Percentiles rank a stretch among this genome's conserved stretches.
phyloP scores from a whole-genome alignment of 1,140 invertebrate genomes.

The Temnothorax nylanderi region DNA sequence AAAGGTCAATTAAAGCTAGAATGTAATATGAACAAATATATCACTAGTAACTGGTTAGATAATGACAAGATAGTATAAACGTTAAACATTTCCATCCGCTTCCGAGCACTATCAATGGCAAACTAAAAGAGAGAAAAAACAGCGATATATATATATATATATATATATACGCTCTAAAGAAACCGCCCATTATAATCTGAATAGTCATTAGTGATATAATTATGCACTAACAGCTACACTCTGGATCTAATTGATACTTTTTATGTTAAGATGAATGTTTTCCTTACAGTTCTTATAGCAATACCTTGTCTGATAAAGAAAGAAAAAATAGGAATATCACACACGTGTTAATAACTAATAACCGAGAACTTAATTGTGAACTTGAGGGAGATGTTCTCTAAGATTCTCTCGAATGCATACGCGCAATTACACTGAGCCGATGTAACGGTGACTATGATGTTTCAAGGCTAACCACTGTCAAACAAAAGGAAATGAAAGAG shows the following conservation, averaged over 20 bases:
- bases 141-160: not conserved
- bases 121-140: not conserved
- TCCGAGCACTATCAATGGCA: not conserved
- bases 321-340: not conserved
- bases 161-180: not conserved
- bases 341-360: not conserved
- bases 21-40: not conserved
- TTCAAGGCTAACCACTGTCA: constrained; percentile 66
- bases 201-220: not conserved
- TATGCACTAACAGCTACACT: not conserved
- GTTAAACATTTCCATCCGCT: not conserved
- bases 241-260: not conserved
- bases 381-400: not conserved
- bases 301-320: not conserved
- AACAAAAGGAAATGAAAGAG: constrained; percentile 63
- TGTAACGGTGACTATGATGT: constrained; percentile 17
- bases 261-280: not conserved
- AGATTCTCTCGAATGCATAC: not conserved
- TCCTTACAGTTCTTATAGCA: constrained; percentile 1
- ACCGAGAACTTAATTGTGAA: constrained; percentile 11
- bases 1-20: not conserved
- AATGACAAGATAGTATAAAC: not conserved
- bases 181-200: not conserved
- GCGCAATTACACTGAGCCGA: constrained; percentile 29
- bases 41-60: not conserved